phyloP scores from a whole-genome alignment of 2,888 invertebrate genomes.

The Metellina segmentata region DNA sequence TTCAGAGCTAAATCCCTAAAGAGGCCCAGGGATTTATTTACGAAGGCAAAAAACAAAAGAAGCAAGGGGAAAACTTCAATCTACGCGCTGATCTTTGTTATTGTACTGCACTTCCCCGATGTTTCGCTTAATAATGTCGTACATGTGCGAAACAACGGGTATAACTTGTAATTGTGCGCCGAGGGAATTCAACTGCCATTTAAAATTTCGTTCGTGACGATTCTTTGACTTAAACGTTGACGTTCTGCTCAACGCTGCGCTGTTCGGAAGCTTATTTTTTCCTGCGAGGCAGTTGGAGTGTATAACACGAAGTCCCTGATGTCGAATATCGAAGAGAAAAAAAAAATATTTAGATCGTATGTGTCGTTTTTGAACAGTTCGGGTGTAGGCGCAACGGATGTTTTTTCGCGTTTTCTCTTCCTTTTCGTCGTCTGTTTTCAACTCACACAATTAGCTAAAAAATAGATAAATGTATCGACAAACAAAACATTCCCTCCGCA shows the following conservation, averaged over 20 bases:
- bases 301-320: not conserved
- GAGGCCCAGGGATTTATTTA: not conserved
- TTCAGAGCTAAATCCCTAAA: not conserved
- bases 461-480: not conserved
- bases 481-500: too few species aligned
- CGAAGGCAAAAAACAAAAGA: not conserved
- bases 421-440: not conserved
- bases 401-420: not conserved
- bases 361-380: not conserved
- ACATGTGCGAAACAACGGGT: not conserved
- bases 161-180: slow-evolving; percentile 43
- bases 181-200: slow-evolving; percentile 52
- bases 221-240: not conserved
- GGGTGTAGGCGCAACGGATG: not conserved
- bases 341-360: not conserved
- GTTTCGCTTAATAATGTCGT: slow-evolving; percentile 6
- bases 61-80: not conserved
- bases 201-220: slow-evolving; percentile 13
- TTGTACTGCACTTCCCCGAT: not conserved
- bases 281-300: not conserved
- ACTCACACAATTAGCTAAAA: not conserved
- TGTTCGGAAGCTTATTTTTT: not conserved
- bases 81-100: not conserved
- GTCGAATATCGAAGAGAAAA: not conserved
- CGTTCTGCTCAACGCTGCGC: not conserved